These are phyloP conservation scores for Staurois parvus DNA, from an alignment of 2,797 vertebrate genomes.

Conservation along the genomic window DNA sequence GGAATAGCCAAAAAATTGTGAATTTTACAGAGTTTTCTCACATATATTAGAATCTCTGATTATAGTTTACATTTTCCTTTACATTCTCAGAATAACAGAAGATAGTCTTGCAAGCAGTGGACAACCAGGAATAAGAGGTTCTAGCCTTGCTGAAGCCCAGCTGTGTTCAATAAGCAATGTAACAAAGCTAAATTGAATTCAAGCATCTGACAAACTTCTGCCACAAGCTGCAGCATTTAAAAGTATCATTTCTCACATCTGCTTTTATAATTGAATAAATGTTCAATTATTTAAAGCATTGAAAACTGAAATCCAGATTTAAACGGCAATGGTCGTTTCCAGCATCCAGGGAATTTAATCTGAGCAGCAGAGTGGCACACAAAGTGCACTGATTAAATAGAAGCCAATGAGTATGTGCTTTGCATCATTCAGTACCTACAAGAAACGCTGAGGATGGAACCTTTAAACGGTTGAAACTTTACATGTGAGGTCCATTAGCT, in stretches of 20 bases:
- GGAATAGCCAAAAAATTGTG: background rate
- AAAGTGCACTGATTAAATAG: constrained; percentile 9
- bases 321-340: constrained; percentile 9
- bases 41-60: background rate
- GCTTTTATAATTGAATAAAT: constrained; percentile 46
- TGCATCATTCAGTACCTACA: constrained; percentile 11
- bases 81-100: background rate
- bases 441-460: background rate
- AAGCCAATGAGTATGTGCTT: constrained; percentile 17
- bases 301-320: constrained; percentile 11
- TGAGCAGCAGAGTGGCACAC: constrained; percentile 13
- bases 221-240: constrained; percentile 30
- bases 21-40: background rate
- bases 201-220: constrained; percentile 17
- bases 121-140: background rate
- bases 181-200: constrained; percentile 27
- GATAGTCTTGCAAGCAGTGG: background rate
- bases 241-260: constrained; percentile 41
- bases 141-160: constrained; percentile 3
- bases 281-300: constrained; percentile 48
- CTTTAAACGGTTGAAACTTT: constrained; percentile 14
- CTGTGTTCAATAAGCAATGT: background rate
- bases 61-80: background rate
- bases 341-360: constrained; percentile 26
- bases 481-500: constrained; percentile 30